Evolutionary conservation across 2,113 vertebrate genomes (phyloP).

Genomic region (Oxygymnocypris stewartii): DNA sequence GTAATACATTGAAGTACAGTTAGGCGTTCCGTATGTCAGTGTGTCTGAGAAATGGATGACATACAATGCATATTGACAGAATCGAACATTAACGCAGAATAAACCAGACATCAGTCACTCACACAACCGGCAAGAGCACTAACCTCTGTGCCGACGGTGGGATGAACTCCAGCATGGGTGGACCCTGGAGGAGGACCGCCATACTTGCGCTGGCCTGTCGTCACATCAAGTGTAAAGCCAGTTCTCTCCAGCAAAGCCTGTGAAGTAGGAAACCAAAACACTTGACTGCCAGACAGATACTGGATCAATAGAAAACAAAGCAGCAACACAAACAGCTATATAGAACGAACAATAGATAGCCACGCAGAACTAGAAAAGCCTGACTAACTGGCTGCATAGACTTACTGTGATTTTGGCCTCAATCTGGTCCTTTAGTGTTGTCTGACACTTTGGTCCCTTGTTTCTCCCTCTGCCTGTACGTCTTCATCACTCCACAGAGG

Average conservation of each 20-base stretch:
- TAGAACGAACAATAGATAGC: neutral
- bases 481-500: conserved; percentile 99
- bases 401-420: conserved; percentile 98
- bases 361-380: neutral
- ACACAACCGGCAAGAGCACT: conserved; percentile 30
- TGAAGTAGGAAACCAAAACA: conserved; percentile 14
- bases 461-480: conserved; percentile 98
- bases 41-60: no score
- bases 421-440: conserved; percentile 99
- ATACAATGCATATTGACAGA: neutral
- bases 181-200: conserved; percentile 96
- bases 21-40: no score
- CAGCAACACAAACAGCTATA: neutral
- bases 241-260: conserved; percentile 97
- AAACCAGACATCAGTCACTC: neutral
- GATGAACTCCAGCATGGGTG: conserved; percentile 90
- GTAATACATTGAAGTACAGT: no score
- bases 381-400: neutral
- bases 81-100: neutral
- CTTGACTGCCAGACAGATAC: neutral
- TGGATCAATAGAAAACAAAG: neutral
- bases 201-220: conserved; percentile 98
- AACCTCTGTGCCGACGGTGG: conserved; percentile 98
- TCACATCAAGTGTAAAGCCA: conserved; percentile 97
- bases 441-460: conserved; percentile 99